These are phyloP conservation scores for Mustela nigripes DNA, from an alignment of 2,113 vertebrate genomes.

Conservation along the genomic window DNA sequence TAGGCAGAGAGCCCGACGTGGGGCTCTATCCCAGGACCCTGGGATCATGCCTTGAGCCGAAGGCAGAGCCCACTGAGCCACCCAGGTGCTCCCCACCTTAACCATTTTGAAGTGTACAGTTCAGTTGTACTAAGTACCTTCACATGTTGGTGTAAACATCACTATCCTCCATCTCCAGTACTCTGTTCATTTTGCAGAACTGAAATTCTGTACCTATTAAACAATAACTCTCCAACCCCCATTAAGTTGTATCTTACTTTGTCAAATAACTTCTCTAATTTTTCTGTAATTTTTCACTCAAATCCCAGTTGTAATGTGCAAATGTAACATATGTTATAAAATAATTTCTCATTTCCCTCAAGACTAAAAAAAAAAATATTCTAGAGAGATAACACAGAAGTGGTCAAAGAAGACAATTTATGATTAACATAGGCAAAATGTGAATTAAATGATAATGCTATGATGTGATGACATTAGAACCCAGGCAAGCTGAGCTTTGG, in stretches of 20 bases:
- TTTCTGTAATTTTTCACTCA: conserved; percentile 30
- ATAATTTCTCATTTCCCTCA: conserved; percentile 31
- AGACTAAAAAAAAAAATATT: neutral
- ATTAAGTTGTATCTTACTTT: neutral
- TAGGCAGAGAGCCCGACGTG: too few relatives aligned
- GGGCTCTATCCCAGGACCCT: too few relatives aligned
- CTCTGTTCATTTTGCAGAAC: neutral
- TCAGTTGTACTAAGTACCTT: neutral
- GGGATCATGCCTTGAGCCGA: too few relatives aligned
- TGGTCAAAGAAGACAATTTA: neutral
- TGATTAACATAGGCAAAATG: neutral
- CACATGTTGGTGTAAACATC: neutral
- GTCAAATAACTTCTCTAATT: conserved; percentile 34
- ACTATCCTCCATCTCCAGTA: neutral
- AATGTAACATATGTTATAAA: neutral
- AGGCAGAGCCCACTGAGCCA: too few relatives aligned
- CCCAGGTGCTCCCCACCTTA: neutral
- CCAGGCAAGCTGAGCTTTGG: neutral
- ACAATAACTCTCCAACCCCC: neutral
- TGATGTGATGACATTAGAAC: neutral
- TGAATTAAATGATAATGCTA: neutral
- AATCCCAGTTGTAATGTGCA: neutral
- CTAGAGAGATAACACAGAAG: neutral
- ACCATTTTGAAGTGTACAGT: neutral
- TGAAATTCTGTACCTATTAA: neutral